Evolutionary conservation across 1,140 invertebrate species (phyloP).

Genomic region (Aphidius ervi): DNA sequence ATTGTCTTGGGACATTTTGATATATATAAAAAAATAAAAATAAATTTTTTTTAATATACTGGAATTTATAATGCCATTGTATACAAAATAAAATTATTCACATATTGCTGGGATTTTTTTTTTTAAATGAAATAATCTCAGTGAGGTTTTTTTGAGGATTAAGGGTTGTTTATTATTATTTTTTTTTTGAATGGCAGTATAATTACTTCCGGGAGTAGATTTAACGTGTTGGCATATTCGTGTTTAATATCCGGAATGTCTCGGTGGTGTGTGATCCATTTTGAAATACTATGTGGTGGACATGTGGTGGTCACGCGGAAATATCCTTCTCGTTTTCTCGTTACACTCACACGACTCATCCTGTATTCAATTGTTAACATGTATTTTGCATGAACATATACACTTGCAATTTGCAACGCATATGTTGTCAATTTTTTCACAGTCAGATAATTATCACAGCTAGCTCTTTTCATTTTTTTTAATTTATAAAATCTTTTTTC

Average conservation of each 20-base stretch:
- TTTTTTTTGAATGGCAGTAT: constrained; percentile 22
- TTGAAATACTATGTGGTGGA: not conserved
- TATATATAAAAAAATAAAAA: too few species aligned
- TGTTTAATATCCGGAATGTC: constrained; percentile 42
- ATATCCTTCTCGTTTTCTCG: constrained; percentile 27
- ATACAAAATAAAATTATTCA: too few species aligned
- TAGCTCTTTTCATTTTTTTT: too few species aligned
- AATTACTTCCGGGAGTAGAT: constrained; percentile 43
- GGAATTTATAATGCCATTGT: too few species aligned
- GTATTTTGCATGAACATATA: not conserved
- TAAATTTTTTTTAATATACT: too few species aligned
- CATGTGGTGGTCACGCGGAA: constrained; percentile 38
- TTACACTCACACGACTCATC: constrained; percentile 25
- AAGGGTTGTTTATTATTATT: too few species aligned
- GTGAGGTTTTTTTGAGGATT: too few species aligned
- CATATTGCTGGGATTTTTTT: constrained; percentile 5
- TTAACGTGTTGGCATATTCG: constrained; percentile 28
- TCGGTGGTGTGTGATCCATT: constrained; percentile 15
- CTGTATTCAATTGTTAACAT: too few species aligned
- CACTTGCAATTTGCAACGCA: not conserved
- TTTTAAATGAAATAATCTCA: constrained; percentile 16
- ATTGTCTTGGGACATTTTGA: too few species aligned
- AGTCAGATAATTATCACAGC: too few species aligned
- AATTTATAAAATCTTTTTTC: too few species aligned
- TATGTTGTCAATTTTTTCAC: too few species aligned